A percentile compares a stretch with the other conserved stretches of the same genome.
phyloP scores from a whole-genome alignment of 1,140 invertebrate genomes.

The Babylonia areolata region DNA sequence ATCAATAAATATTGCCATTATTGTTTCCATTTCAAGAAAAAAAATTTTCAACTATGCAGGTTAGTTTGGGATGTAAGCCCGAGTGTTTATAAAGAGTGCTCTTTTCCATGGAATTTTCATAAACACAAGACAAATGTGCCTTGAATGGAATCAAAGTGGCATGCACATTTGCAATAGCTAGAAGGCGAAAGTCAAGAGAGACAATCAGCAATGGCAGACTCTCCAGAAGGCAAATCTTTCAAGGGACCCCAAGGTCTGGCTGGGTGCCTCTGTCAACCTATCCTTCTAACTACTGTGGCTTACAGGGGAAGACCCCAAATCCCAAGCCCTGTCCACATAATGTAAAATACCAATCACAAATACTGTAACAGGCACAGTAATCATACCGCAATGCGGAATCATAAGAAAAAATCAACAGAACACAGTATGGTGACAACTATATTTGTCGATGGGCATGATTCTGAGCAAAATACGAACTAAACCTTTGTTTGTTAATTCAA shows the following conservation, averaged over 20 bases:
- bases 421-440: neutral
- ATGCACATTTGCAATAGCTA: slow-evolving; percentile 76
- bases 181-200: slow-evolving; percentile 59
- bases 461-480: neutral
- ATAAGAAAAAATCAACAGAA: neutral
- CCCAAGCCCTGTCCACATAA: slow-evolving; percentile 38
- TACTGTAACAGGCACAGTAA: neutral
- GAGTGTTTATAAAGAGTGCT: slow-evolving; percentile 80
- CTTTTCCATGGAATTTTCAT: slow-evolving; percentile 79
- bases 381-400: neutral
- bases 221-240: slow-evolving; percentile 8
- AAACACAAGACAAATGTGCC: slow-evolving; percentile 79
- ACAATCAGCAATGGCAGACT: slow-evolving; percentile 23
- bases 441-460: neutral
- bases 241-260: slow-evolving; percentile 18
- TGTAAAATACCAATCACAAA: slow-evolving; percentile 13
- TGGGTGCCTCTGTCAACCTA: slow-evolving; percentile 55
- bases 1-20: neutral
- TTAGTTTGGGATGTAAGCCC: slow-evolving; percentile 63
- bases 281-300: slow-evolving; percentile 68
- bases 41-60: slow-evolving; percentile 31
- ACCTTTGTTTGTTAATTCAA: no score
- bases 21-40: neutral
- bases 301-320: slow-evolving; percentile 43
- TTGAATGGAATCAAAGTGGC: slow-evolving; percentile 55